A percentile compares a stretch with the other conserved stretches of the same genome.
Conservation (phyloP, 2,797 vertebrate species). For the Megalops cyprinoides region DNA sequence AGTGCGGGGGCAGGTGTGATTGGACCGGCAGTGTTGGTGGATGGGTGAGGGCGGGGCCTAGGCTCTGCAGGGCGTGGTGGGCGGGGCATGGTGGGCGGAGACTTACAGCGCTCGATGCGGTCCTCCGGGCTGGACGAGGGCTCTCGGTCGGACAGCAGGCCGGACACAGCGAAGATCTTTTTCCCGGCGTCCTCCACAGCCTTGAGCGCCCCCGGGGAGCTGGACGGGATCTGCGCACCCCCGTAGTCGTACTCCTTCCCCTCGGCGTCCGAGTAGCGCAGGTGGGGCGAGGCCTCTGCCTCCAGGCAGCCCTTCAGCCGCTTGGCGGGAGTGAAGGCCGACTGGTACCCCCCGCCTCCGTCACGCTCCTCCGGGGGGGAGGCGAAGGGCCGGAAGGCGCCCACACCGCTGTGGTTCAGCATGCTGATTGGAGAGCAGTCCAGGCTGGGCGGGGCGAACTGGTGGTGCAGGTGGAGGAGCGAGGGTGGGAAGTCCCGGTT, state of each 20-base stretch:
- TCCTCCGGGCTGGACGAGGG: slow-evolving; percentile 97
- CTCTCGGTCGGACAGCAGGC: slow-evolving; percentile 97
- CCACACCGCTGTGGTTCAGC: slow-evolving; percentile 96
- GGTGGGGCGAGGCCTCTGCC: slow-evolving; percentile 91
- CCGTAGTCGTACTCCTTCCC: slow-evolving; percentile 98
- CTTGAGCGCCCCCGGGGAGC: slow-evolving; percentile 93
- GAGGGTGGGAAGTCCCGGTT: slow-evolving; percentile 98
- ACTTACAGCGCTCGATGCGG: slow-evolving; percentile 98
- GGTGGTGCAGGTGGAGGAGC: slow-evolving; percentile 96
- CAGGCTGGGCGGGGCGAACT: slow-evolving; percentile 96
- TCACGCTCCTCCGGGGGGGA: slow-evolving; percentile 93
- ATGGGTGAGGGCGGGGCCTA: too few species aligned
- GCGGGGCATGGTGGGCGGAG: slow-evolving; percentile 33
- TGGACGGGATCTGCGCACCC: slow-evolving; percentile 88
- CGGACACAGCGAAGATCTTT: slow-evolving; percentile 97
- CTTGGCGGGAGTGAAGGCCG: slow-evolving; percentile 96
- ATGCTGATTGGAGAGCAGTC: slow-evolving; percentile 98
- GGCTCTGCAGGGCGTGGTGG: too few species aligned
- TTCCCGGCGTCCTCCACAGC: slow-evolving; percentile 95
- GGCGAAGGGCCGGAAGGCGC: slow-evolving; percentile 96
- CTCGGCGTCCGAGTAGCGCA: slow-evolving; percentile 97
- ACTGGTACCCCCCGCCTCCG: slow-evolving; percentile 91
- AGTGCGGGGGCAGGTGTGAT: neutral
- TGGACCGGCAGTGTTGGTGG: too few species aligned
- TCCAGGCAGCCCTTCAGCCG: slow-evolving; percentile 97